Evolutionary conservation across 2,797 vertebrate genomes (phyloP), one percentile per base, ranked within the genome.

Genomic region (Enteromius unitaeniatus): DNA sequence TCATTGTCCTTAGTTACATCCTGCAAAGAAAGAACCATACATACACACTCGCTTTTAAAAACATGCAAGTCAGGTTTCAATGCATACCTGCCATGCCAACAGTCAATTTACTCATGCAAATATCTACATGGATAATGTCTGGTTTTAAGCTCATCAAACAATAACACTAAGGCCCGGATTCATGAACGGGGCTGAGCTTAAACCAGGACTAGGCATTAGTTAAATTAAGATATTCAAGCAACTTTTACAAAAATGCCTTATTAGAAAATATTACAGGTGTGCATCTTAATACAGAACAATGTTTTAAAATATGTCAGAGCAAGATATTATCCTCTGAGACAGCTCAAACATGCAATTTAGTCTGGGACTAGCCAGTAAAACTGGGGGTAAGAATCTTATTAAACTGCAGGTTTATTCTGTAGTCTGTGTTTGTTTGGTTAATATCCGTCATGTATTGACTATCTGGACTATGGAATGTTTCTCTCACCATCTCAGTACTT

Each of bases 401-500:
- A n/a, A 31, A 73, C 9, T 19, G 2, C 4, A 21, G 4, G 26
- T 19, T 51, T 28, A 72, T 70, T 47, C 42, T 70, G 13, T 7
- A 70, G 3, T 15, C 9, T 72, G 7, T 49, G n/a, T 60, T 2
- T 13, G n/a, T 58, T 5, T 26, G 4, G 15, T 76, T 58, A 23
- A 76, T 53, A n/a, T 53, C 21, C 53, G 21, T 26, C 23, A 80
- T 23, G 2, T 15, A 6, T 40, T 6, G 65, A 26, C 45, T 13
- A 28, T 37, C 40, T 40, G 58, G 40, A 69, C 31, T 76, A 17
- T 17, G 34, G 21, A 42, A 53, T 21, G 11, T 28, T 40, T 60
- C 2, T 64, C 74, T 89, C 34, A 99, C 98, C 97, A 97, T 96
- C 94, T 99, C 97, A 89, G 97, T 95, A 78, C 96, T 96, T 88